Base-by-base conservation (phyloP, 2,888 invertebrate genomes). In the Drosophila antonietae region DNA sequence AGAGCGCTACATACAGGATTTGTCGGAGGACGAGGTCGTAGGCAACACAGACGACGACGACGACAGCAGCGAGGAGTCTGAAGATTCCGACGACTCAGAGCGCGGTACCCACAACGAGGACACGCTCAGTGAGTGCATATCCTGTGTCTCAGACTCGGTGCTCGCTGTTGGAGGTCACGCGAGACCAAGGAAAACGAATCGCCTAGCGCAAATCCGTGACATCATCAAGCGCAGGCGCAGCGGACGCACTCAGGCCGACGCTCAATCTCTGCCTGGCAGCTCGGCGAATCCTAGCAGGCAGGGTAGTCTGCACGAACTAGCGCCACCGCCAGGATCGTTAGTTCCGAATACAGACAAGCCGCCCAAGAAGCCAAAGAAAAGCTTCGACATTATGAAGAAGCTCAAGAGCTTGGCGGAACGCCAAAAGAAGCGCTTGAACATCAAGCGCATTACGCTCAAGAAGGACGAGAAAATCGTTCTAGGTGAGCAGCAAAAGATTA, bases 371-470 rank as follows among this genome's bases (percentile, higher is more conserved):
- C 57, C 80, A 23, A 82, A 84, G 55, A 85, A 88, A 55, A 94
- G 95, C 90, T 94, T 94, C 88, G 95, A 95, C 35, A 93, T 95
- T 65, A 95, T 95, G 78, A 95, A 95, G 90, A 95, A 95, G 92
- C 93, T 95, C 28, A 95, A 94, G 91, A 94, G 94, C 78, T 93
- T 95, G 92, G 95, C 95, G 20, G 95, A 95, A 80, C 94, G 94
- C 93, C 95, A 83, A 90, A 94, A 91, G 93, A 94, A 81, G 93
- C 95, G 95, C 68, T 71, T 92, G 37, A 90, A 91, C 8, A 92
- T 93, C 51, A 92, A 90, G 65, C 92, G 90, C 51, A 90, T 93
- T 15, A 85, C 91, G 14, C 80, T 93, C 28, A 90, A 90, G 37
- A 91, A 92, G 62, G 90, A 92, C 76, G 94, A 94, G 87, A 94